Evolutionary conservation across 2,888 invertebrate species (phyloP), one percentile per base, ranked within the genome.

Genomic region (Crepidodera aurea): DNA sequence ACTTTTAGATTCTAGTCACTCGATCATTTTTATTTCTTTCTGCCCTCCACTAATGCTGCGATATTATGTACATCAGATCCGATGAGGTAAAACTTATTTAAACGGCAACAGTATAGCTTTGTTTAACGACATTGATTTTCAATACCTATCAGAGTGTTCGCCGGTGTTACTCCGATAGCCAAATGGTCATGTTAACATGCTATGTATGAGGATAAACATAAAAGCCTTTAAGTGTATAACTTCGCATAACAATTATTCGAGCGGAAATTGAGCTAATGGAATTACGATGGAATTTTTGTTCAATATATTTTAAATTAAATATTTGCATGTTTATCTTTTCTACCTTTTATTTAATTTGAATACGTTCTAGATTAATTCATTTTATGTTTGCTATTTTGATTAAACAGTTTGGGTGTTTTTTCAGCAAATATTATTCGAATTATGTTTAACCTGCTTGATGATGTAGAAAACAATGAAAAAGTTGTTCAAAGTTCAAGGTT

Each of bases 131-230:
- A 34, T 34, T 34, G 34, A 34, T 34, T 34, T 34, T 34, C 34
- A 34, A 34, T 34, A 34, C 34, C 12, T 12, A 12, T 34, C 13
- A 6, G 34, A 3, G 34, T 34, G 34, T n/a, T 34, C 13, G 6
- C 8, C 13, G 13, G 34, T 13, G 34, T 34, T 34, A 13, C 3
- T 12, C 34, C 34, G 34, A 34, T 34, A 34, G 6, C 40, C 40
- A 18, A 40, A 40, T 18, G 18, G 8, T 8, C 40, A 40, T 40
- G 40, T 40, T 10, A 40, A 40, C 40, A 40, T 40, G 40, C 40
- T 7, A 13, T 40, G 18, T 18, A 16, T 7, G 6, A 18, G 40
- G 16, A 40, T 40, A 40, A 15, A 40, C 40, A 40, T 40, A 40
- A 40, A 40, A 40, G 34, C 34, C 13, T 34, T 34, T 34, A 34